A percentile compares a stretch with the other conserved stretches of the same genome.
phyloP scores from a whole-genome alignment of 1,140 invertebrate species.

The Drosophila sechellia region DNA sequence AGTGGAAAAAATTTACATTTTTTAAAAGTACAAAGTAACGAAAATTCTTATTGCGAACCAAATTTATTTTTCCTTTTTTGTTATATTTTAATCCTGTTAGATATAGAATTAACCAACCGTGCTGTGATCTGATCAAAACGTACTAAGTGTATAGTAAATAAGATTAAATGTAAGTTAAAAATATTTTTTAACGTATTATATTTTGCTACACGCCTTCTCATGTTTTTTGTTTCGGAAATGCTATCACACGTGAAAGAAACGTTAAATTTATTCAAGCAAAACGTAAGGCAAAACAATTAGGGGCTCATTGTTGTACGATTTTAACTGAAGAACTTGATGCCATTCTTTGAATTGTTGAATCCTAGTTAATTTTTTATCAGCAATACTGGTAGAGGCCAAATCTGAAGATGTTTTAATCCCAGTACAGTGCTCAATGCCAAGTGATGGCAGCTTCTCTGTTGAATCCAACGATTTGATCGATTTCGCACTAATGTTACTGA shows the following conservation, averaged over 20 bases:
- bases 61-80: background rate
- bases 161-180: background rate
- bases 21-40: conserved; percentile 53
- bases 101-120: conserved; percentile 2
- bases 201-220: conserved; percentile 1
- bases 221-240: conserved; percentile 19
- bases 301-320: conserved; percentile 89
- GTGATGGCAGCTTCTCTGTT: background rate
- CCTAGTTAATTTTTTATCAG: background rate
- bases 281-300: conserved; percentile 96
- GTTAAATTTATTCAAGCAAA: conserved; percentile 89
- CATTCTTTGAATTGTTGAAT: conserved; percentile 89
- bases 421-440: conserved; percentile 49
- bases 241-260: conserved; percentile 18
- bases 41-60: conserved; percentile 9
- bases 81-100: background rate
- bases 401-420: conserved; percentile 49
- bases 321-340: conserved; percentile 90
- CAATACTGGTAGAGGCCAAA: background rate
- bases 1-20: conserved; percentile 9
- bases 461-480: background rate
- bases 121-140: conserved; percentile 4
- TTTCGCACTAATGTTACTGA: conserved; percentile 8
- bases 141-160: conserved; percentile 1
- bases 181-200: background rate